Base-by-base conservation (phyloP, 2,888 invertebrate species). In the Thymelicus acteon region DNA sequence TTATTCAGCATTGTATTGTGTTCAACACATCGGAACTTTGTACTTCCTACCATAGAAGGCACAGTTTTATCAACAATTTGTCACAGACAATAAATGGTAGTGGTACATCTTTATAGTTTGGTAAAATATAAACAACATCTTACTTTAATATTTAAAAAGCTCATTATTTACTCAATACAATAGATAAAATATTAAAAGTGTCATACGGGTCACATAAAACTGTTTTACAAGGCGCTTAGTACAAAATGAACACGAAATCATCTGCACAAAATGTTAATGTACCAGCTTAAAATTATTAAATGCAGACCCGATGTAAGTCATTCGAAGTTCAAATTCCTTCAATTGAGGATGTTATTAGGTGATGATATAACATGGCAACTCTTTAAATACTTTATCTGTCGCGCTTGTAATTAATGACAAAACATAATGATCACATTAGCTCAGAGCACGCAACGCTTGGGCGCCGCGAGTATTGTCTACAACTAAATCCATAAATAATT, bases 381-480 rank as follows among this genome's bases (percentile, higher is more conserved):
- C 63, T 70, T 63, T 37, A 69, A 69, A 69, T 69, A 64, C 60
- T 70, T 70, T 64, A 64, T 69, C 69, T 70, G 57, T 69, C 47
- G 57, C 57, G 63, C 31, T n/a, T 58, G 60, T 19, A 57, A 52
- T 44, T 49, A 58, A 49, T 58, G 48, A 79, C 78, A 80, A 73
- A 72, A 85, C 77, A 82, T 77, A 85, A 87, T 85, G 83, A 90
- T 91, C 90, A 91, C 91, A 90, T 84, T 79, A 86, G 85, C 87
- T 87, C 84, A 82, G 84, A 81, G 82, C 84, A 83, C 85, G 84
- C 80, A 82, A 78, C 85, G 84, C 81, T 75, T 72, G 75, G 82
- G 86, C 85, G 83, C 80, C 81, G 84, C 84, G 85, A 79, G 75
- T 80, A 79, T 78, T 81, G 66, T 71, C 47, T 75, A 77, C 75